A percentile compares a stretch with the other conserved stretches of the same genome.
These are phyloP conservation scores for Drosophila limbata DNA, from an alignment of 2,888 invertebrate species.

Conservation along the genomic window DNA sequence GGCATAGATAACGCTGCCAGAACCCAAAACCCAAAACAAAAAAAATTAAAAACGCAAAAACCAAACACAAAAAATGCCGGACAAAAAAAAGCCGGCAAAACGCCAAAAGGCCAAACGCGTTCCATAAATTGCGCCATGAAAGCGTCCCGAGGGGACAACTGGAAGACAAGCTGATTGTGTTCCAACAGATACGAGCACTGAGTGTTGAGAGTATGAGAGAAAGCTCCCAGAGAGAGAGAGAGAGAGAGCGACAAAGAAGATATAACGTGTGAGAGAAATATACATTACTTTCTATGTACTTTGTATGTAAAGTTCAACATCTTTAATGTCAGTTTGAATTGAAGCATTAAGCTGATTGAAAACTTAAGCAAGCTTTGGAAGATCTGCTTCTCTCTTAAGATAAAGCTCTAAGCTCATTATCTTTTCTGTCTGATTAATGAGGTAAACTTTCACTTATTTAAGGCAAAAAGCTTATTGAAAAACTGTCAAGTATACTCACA, in stretches of 20 bases:
- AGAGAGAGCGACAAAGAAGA: background rate
- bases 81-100: slow-evolving; percentile 37
- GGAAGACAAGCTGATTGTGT: slow-evolving; percentile 46
- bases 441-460: background rate
- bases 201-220: slow-evolving; percentile 28
- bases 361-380: background rate
- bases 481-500: background rate
- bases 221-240: background rate
- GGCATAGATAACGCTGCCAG: slow-evolving; percentile 61
- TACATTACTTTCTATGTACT: background rate
- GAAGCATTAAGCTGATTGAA: background rate
- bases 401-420: too few relatives aligned
- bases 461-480: too few relatives aligned
- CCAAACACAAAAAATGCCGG: background rate
- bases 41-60: slow-evolving; percentile 8
- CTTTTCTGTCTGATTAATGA: background rate
- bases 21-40: slow-evolving; percentile 32
- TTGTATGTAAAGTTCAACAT: background rate
- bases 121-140: slow-evolving; percentile 68
- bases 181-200: slow-evolving; percentile 22
- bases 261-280: background rate
- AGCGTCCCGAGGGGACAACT: slow-evolving; percentile 48
- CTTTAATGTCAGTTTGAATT: background rate
- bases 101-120: slow-evolving; percentile 72
- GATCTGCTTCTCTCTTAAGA: too few relatives aligned